Conservation (phyloP, 1,140 invertebrate genomes). For the Megalopta genalis region DNA sequence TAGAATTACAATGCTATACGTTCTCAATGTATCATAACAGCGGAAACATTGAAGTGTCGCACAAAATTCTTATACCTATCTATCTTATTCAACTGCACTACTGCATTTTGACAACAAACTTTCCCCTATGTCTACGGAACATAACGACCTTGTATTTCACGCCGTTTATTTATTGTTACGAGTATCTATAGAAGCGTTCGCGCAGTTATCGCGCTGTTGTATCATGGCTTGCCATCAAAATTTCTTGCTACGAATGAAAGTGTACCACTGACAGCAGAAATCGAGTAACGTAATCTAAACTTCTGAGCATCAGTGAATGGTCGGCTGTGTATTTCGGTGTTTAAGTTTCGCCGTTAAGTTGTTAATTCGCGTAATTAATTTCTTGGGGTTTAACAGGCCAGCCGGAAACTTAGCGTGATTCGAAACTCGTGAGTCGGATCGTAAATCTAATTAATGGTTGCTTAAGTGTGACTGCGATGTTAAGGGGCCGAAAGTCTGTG, state of each 20-base stretch:
- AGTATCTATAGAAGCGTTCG: neutral
- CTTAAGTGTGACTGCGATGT: conserved; percentile 42
- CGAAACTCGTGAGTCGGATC: conserved; percentile 44
- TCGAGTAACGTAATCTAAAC: neutral
- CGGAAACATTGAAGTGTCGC: too few species aligned
- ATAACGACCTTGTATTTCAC: too few species aligned
- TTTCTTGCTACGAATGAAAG: neutral
- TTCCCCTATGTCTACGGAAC: too few species aligned
- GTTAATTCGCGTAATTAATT: conserved; percentile 50
- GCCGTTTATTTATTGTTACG: too few species aligned
- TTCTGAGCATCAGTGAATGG: neutral
- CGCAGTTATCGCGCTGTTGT: too few species aligned
- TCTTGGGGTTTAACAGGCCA: conserved; percentile 31
- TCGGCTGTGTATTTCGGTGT: conserved; percentile 1
- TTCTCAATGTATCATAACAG: too few species aligned
- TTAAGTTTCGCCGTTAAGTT: conserved; percentile 39
- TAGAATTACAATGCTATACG: too few species aligned
- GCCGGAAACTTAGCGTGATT: conserved; percentile 38
- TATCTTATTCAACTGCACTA: too few species aligned
- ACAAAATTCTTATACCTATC: too few species aligned
- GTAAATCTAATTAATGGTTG: conserved; percentile 47
- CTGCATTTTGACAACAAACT: too few species aligned
- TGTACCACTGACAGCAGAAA: neutral
- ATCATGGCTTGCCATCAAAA: neutral
- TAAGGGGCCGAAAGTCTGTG: conserved; percentile 10